Evolutionary conservation across 2,888 invertebrate species (phyloP).

Genomic region (Cryptops parisi): DNA sequence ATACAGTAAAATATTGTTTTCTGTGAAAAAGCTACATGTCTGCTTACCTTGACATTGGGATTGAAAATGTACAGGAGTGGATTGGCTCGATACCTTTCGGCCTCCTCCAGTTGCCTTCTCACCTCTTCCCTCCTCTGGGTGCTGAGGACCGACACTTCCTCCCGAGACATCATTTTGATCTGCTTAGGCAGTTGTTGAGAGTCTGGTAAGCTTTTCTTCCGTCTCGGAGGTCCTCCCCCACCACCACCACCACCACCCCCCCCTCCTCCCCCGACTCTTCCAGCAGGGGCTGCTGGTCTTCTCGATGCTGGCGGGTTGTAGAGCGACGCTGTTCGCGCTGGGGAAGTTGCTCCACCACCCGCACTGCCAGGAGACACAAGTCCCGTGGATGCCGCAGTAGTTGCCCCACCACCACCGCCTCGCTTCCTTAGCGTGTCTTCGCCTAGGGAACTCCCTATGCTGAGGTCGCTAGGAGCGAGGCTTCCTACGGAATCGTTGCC

Average conservation of each 20-base stretch:
- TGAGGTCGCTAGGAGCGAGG: constrained; percentile 10
- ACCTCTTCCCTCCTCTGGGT: constrained; percentile 89
- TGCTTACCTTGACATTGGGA: constrained; percentile 89
- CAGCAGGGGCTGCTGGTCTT: neutral
- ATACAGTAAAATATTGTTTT: too few species aligned
- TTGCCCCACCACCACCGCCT: constrained; percentile 8
- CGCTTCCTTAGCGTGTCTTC: constrained; percentile 12
- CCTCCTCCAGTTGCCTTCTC: constrained; percentile 75
- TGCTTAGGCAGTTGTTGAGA: constrained; percentile 50
- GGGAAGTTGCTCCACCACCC: constrained; percentile 10
- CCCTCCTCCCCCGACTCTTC: constrained; percentile 20
- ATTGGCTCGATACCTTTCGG: constrained; percentile 82
- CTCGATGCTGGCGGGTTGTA: constrained; percentile 2
- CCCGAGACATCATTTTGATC: constrained; percentile 68
- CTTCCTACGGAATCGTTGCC: constrained; percentile 10
- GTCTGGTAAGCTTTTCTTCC: constrained; percentile 95
- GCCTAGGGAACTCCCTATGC: constrained; percentile 6
- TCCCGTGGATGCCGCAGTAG: neutral
- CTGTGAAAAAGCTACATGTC: too few species aligned
- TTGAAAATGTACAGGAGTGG: constrained; percentile 90
- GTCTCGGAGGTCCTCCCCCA: constrained; percentile 47
- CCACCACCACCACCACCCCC: constrained; percentile 14
- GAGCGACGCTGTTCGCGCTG: constrained; percentile 11
- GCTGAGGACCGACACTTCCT: constrained; percentile 87
- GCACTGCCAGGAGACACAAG: neutral